phyloP scores from a whole-genome alignment of 2,797 vertebrate genomes.

The Alectoris magna region DNA sequence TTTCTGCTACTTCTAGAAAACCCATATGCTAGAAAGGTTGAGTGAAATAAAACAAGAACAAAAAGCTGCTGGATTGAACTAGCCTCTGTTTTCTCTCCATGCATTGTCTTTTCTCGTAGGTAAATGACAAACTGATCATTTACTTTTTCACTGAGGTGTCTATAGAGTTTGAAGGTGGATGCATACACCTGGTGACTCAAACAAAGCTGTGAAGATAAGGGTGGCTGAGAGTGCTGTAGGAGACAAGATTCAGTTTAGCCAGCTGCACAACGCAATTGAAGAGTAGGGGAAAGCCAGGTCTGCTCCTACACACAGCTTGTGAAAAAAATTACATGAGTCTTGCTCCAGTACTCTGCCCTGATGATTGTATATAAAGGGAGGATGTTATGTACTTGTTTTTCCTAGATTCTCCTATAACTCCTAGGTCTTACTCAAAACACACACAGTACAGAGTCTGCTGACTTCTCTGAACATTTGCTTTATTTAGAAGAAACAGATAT shows the following conservation, averaged over 20 bases:
- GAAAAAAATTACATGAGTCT: not conserved
- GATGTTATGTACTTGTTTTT: not conserved
- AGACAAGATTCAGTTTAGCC: not conserved
- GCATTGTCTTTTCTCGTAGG: not conserved
- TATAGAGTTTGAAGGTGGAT: not conserved
- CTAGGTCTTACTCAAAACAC: not conserved
- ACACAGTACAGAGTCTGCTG: fast-evolving
- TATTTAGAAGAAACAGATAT: not conserved
- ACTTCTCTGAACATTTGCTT: not conserved
- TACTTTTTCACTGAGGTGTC: not conserved
- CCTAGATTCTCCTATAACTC: not conserved
- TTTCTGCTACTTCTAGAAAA: not conserved
- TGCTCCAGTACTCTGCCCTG: not conserved
- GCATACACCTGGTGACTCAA: not conserved
- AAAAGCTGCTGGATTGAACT: not conserved
- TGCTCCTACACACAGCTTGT: not conserved
- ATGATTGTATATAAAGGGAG: not conserved
- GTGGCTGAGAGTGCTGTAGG: not conserved
- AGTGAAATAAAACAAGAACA: not conserved
- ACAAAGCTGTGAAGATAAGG: not conserved
- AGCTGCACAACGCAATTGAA: not conserved
- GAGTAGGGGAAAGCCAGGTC: not conserved
- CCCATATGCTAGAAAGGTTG: not conserved
- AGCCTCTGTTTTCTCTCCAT: not conserved
- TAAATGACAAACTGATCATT: not conserved